Evolutionary conservation across 2,797 vertebrate species (phyloP).

Genomic region (Mionectes olivaceus): DNA sequence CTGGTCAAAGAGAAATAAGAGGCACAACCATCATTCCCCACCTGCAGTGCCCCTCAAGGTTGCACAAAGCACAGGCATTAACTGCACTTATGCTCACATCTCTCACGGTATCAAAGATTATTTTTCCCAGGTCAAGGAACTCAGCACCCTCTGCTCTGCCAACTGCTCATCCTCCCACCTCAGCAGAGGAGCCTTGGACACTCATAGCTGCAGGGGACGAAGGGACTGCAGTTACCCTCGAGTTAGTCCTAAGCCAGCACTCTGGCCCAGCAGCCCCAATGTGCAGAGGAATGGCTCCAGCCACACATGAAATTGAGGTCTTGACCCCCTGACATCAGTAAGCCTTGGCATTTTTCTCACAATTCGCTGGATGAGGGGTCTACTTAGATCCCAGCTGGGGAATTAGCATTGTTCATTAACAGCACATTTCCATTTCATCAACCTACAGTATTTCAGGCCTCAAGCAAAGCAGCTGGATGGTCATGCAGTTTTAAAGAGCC

Average conservation of each 20-base stretch:
- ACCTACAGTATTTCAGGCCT: neutral
- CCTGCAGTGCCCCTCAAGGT: neutral
- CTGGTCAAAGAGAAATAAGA: neutral
- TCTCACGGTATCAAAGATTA: neutral
- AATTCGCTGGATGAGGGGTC: conserved; percentile 45
- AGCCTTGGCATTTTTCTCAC: conserved; percentile 59
- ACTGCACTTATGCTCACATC: rapidly evolving
- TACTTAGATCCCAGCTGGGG: conserved; percentile 32
- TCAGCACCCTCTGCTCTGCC: neutral
- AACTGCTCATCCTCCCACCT: neutral
- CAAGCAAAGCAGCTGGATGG: conserved; percentile 47
- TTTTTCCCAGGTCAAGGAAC: neutral
- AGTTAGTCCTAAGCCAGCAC: neutral
- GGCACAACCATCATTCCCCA: neutral
- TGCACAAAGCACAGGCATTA: rapidly evolving
- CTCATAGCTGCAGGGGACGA: neutral
- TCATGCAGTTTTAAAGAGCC: conserved; percentile 31
- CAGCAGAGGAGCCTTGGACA: neutral
- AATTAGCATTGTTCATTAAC: conserved; percentile 60
- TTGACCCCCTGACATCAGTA: conserved; percentile 15
- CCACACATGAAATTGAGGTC: conserved; percentile 67
- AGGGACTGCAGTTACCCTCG: neutral
- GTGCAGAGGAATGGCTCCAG: neutral
- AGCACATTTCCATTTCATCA: conserved; percentile 34
- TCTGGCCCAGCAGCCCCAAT: neutral